Base-by-base conservation (phyloP, 2,113 vertebrate genomes). In the Gymnogyps californianus region DNA sequence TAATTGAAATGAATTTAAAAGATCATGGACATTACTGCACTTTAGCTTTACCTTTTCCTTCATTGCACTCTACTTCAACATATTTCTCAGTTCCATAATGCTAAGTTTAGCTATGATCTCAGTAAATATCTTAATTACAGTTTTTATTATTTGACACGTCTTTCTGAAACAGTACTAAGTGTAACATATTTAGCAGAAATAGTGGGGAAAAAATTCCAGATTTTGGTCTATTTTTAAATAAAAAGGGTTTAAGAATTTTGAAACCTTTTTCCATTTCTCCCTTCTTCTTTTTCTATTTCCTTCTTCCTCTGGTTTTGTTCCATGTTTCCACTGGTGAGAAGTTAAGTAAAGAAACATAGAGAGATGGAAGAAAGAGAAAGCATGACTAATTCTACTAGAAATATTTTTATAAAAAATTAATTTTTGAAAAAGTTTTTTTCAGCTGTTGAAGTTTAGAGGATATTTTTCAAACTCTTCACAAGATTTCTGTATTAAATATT, bases 21-120 rank as follows among this genome's bases (percentile, higher is more conserved):
- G 5, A 22, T 34, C 28, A 42, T 0, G 0, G 7, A 10, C 5
- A 32, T 16, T 40, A 29, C 17, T 67, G 7, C 9, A 38, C 6
- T 72, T 93, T 42, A 62, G 8, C 14, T 79, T 79, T 67, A 29
- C 3, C 8, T 61, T 87, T 54, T 42, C 36, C 36, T 65, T 83
- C 47, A n/a, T 86, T 83, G 79, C 19, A 51, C 11, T 82, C 14
- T 46, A 38, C n/a, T 10, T 47, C 26, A 52, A 57, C 3, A 13
- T 59, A 61, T 57, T 75, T 42, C 8, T 83, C 40, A 22, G 7
- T 36, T 55, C 16, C 9, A 7, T 74, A 89, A 65, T 36, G 15
- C 4, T 51, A 38, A 57, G 2, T 2, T 32, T 77, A 65, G 9
- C 18, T 78, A 19, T 36, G 32, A 64, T 16, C 3, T n/a, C 49